Percentiles rank a stretch among this genome's conserved stretches.
phyloP scores from a whole-genome alignment of 2,797 vertebrate species.

The Mormyrus proboscirostris region DNA sequence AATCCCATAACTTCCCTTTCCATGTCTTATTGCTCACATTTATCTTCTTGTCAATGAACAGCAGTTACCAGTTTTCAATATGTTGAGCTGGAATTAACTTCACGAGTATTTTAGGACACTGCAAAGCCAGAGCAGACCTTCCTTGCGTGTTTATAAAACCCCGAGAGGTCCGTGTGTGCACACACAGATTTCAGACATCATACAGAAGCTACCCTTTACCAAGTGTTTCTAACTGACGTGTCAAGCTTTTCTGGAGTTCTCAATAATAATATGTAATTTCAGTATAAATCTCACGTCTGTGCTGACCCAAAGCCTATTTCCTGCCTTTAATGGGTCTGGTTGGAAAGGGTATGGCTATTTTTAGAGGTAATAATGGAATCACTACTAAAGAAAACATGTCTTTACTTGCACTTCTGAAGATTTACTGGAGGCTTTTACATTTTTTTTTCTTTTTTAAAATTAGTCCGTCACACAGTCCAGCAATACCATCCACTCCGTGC shows the following conservation, averaged over 20 bases:
- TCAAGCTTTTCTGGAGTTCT: background rate
- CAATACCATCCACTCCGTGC: constrained; percentile 19
- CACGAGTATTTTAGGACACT: background rate
- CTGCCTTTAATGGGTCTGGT: background rate
- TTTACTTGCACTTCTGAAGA: background rate
- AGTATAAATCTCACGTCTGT: background rate
- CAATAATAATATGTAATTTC: background rate
- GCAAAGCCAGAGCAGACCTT: background rate
- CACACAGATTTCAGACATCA: background rate
- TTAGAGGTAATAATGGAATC: constrained; percentile 9
- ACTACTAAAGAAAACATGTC: constrained; percentile 1
- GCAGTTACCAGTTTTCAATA: constrained; percentile 7
- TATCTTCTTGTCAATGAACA: background rate
- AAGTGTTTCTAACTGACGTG: background rate
- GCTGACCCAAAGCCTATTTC: background rate
- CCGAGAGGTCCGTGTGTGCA: too few species aligned
- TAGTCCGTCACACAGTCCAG: constrained; percentile 31
- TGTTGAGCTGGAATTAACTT: background rate
- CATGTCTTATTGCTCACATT: background rate
- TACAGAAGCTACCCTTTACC: background rate
- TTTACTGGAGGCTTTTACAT: background rate
- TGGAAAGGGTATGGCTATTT: background rate
- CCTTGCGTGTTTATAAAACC: background rate
- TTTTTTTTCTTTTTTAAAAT: background rate
- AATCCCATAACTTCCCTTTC: background rate